Percentiles rank a stretch among this genome's conserved stretches.
These are phyloP conservation scores for Drosophila helvetica DNA, from an alignment of 2,888 invertebrate species.

Conservation along the genomic window DNA sequence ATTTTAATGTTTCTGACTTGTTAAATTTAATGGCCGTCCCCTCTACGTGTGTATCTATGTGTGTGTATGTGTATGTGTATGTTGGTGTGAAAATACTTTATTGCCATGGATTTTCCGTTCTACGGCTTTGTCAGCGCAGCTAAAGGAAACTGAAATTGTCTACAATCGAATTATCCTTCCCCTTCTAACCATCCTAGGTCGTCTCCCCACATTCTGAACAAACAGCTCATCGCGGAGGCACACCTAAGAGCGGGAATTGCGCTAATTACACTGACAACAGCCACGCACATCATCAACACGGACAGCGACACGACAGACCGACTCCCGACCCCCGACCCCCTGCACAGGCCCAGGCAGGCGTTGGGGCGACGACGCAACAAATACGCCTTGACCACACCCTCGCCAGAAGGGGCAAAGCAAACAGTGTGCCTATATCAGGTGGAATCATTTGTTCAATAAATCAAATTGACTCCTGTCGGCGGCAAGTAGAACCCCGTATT, in stretches of 20 bases:
- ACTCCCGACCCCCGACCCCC: neutral
- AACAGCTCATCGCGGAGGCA: constrained; percentile 21
- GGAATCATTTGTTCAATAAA: constrained; percentile 69
- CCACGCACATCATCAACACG: constrained; percentile 44
- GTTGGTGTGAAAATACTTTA: constrained; percentile 45
- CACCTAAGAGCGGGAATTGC: constrained; percentile 31
- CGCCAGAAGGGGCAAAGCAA: constrained; percentile 16
- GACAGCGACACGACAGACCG: neutral
- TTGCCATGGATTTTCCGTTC: constrained; percentile 36
- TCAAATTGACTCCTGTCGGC: constrained; percentile 55
- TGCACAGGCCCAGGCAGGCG: neutral
- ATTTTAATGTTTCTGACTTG: constrained; percentile 47
- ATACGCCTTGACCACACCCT: constrained; percentile 47
- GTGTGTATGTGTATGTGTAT: neutral
- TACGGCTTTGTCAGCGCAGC: neutral
- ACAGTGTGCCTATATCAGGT: constrained; percentile 43
- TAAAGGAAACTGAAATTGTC: neutral
- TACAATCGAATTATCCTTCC: constrained; percentile 16
- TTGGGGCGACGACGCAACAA: constrained; percentile 9
- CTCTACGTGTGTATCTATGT: neutral
- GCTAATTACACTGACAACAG: constrained; percentile 39
- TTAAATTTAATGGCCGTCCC: constrained; percentile 50
- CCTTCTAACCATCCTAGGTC: neutral
- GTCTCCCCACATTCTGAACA: neutral
- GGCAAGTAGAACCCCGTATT: constrained; percentile 57